These are phyloP conservation scores for Hyposoter didymator DNA, from an alignment of 2,888 invertebrate species.

Conservation along the genomic window DNA sequence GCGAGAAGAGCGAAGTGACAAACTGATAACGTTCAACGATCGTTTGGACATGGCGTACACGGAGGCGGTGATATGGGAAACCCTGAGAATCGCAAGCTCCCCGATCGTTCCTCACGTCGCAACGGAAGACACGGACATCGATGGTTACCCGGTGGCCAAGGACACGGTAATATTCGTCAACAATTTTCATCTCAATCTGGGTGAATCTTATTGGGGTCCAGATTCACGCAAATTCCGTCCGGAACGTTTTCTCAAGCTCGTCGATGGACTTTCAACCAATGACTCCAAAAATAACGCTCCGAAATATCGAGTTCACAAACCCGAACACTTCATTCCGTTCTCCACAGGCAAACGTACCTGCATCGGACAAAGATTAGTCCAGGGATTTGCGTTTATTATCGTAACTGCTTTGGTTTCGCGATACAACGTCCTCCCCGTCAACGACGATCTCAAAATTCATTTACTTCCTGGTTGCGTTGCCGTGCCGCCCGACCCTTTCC, in stretches of 20 bases:
- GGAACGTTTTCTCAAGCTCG: conserved; percentile 88
- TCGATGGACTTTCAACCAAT: conserved; percentile 76
- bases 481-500: conserved; percentile 90
- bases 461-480: conserved; percentile 89
- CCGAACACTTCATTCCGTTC: conserved; percentile 92
- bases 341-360: conserved; percentile 95
- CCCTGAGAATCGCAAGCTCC: conserved; percentile 91
- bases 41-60: conserved; percentile 90
- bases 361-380: conserved; percentile 92
- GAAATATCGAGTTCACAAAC: conserved; percentile 83
- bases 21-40: conserved; percentile 88
- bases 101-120: conserved; percentile 97
- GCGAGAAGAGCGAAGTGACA: conserved; percentile 84
- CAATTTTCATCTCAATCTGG: conserved; percentile 92
- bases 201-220: conserved; percentile 89
- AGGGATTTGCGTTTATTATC: conserved; percentile 91
- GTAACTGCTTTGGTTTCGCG: conserved; percentile 90
- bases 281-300: conserved; percentile 73
- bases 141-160: conserved; percentile 90
- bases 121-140: conserved; percentile 90
- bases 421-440: conserved; percentile 87
- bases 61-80: conserved; percentile 92
- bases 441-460: conserved; percentile 86
- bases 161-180: conserved; percentile 94
- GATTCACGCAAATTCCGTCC: conserved; percentile 90